Evolutionary conservation across 92 coral and sea anemone species (phyloP).

Genomic region (Isaurus tuberculatus): DNA sequence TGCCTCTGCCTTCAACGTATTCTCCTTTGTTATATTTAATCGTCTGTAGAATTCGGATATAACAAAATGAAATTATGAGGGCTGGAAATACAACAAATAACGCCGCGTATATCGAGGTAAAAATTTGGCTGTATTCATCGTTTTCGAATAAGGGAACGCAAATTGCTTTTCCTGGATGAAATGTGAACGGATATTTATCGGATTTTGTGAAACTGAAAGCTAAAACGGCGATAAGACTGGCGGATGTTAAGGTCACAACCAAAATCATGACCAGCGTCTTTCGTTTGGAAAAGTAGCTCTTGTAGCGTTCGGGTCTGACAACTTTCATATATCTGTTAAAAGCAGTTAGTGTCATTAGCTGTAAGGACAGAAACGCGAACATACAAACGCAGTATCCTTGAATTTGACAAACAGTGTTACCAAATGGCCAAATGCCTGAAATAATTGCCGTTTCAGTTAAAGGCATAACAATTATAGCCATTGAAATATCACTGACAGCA

Average conservation of each 20-base stretch:
- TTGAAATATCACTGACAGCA: constrained; percentile 75
- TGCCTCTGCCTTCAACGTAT: constrained; percentile 69
- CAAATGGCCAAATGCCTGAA: constrained; percentile 67
- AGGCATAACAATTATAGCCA: constrained; percentile 80
- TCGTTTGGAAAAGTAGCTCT: constrained; percentile 65
- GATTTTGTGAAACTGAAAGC: constrained; percentile 54
- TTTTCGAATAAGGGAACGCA: constrained; percentile 70
- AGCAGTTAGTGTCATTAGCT: constrained; percentile 80
- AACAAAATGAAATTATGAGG: constrained; percentile 67
- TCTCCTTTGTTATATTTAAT: constrained; percentile 70
- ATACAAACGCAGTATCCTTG: constrained; percentile 76
- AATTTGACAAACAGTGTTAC: constrained; percentile 75
- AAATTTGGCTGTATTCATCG: constrained; percentile 48
- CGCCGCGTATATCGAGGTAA: constrained; percentile 66
- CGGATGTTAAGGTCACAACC: constrained; percentile 52
- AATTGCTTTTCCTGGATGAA: constrained; percentile 87
- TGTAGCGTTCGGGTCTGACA: constrained; percentile 71
- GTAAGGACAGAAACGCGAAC: constrained; percentile 83
- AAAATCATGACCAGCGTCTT: constrained; percentile 68
- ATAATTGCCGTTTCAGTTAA: constrained; percentile 61
- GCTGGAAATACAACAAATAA: constrained; percentile 75
- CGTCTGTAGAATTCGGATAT: constrained; percentile 68
- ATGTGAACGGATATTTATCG: constrained; percentile 47
- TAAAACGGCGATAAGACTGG: constrained; percentile 67
- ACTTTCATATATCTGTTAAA: constrained; percentile 75